These are phyloP conservation scores for Lochmaea crataegi DNA, from an alignment of 2,888 invertebrate genomes.

Conservation along the genomic window DNA sequence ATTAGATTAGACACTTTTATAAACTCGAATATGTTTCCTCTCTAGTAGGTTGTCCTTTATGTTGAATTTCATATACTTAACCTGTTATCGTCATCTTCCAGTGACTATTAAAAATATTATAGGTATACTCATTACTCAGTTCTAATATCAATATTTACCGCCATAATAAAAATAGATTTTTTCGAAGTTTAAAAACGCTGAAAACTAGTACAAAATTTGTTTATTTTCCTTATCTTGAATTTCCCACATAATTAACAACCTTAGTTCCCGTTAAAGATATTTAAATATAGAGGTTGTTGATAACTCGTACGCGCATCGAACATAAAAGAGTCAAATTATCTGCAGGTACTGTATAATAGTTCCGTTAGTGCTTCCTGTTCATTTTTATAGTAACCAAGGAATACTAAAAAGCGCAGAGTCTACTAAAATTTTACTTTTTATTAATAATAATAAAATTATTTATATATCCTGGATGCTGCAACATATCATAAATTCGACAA, in stretches of 20 bases:
- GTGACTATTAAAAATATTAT: no score
- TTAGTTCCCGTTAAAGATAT: conserved; percentile 4
- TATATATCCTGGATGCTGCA: background rate
- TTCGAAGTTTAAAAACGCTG: background rate
- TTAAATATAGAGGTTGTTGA: conserved; percentile 2
- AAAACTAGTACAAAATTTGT: background rate
- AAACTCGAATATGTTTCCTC: no score
- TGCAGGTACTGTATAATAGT: background rate
- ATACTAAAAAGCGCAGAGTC: no score
- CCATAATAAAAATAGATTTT: background rate
- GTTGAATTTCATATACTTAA: no score
- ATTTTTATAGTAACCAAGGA: background rate
- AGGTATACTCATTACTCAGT: no score
- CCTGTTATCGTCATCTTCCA: no score
- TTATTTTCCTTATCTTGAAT: background rate
- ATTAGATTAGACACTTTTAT: no score
- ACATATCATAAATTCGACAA: conserved; percentile 17
- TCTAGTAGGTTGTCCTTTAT: no score
- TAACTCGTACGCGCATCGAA: background rate
- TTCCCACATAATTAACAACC: background rate
- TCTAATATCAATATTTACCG: background rate
- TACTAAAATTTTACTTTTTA: no score
- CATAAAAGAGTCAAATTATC: background rate
- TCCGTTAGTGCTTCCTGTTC: background rate
- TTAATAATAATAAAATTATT: no score